Evolutionary conservation across 2,888 invertebrate genomes (phyloP).

Genomic region (Lucinisca nassula): DNA sequence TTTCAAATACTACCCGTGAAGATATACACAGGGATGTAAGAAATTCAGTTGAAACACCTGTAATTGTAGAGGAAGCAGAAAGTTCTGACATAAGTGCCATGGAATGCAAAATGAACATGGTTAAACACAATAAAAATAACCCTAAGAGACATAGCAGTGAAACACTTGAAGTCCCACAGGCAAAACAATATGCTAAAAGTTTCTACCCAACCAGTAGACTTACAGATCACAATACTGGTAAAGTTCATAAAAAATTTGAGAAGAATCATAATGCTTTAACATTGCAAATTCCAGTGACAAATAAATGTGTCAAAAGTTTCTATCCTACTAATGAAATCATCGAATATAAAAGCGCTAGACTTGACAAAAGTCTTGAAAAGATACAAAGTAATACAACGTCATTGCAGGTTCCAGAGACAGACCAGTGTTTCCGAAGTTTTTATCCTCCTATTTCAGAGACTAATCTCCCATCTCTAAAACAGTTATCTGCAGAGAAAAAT

Average conservation of each 20-base stretch:
- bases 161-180: not conserved
- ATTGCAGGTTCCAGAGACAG: not conserved
- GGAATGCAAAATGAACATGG: no score
- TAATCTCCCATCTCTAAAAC: not conserved
- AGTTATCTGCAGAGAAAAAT: not conserved
- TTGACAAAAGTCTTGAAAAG: not conserved
- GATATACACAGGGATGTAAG: not conserved
- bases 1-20: not conserved
- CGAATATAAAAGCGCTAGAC: not conserved
- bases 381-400: not conserved
- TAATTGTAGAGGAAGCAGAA: not conserved
- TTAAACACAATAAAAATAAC: not conserved
- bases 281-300: not conserved
- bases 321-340: not conserved
- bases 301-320: not conserved
- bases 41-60: not conserved
- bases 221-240: not conserved
- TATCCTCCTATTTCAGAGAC: not conserved
- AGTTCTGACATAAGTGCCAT: not conserved
- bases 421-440: not conserved
- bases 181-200: not conserved
- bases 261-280: not conserved
- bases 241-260: not conserved
- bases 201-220: not conserved
- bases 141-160: not conserved